Base-by-base conservation (phyloP, 2,113 vertebrate genomes). In the Sapayoa aenigma region DNA sequence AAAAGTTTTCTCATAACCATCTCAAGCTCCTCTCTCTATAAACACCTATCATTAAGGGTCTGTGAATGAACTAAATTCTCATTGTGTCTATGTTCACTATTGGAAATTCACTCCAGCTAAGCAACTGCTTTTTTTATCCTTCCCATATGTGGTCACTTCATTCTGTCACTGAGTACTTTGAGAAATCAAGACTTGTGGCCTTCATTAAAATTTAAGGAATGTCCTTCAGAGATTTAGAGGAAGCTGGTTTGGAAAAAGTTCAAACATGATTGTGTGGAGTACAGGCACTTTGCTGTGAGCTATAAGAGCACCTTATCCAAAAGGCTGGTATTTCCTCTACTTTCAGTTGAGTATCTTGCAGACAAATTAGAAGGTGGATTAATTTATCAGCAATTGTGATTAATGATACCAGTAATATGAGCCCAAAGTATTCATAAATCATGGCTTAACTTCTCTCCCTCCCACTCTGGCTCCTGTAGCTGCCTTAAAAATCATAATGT, bases 121-220 rank as follows among this genome's bases (percentile, higher is more conserved):
- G 22, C 23, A 66, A 74, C 30, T 65, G 33, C 9, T 50, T 91
- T 90, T 91, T 94, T 76, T 62, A 87, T 89, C 87, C 74, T 94
- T 90, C n/a, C 87, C 92, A 86, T 76, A 85, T 88, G 72, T 68
- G 79, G 87, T 94, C 47, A 93, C 91, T 74, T 93, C 7, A 44
- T 91, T 92, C 82, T 91, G 71, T 77, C 59, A 91, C 75, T 72
- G 59, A 86, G n/a, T 67, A 89, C 90, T 94, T 95, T 92, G 90
- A 95, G 94, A 93, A 96, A 95, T 65, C 60, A 93, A 93, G 84
- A 60, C 80, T 81, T 96, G 86, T 73, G 90, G 94, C 95, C 94
- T 95, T 96, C 83, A 78, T 87, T 94, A 94, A 95, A 93, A 96
- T 96, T 72, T 89, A 68, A 92, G 85, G 95, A 96, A 96, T 96